These are phyloP conservation scores for Spodoptera picta DNA, from an alignment of 2,888 invertebrate species.

Conservation along the genomic window DNA sequence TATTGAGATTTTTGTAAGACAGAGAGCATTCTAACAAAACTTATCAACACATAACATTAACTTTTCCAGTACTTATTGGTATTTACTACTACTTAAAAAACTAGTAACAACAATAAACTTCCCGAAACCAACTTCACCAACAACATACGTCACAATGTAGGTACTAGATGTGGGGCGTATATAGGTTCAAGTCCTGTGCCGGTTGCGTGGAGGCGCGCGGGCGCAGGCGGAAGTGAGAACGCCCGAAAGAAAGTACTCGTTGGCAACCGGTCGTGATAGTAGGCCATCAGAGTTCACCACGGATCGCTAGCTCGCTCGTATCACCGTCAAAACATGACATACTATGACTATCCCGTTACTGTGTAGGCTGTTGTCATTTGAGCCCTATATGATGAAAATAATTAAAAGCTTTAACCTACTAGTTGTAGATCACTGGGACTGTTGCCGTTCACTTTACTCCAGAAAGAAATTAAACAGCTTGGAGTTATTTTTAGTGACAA, in stretches of 20 bases:
- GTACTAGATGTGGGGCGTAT: constrained; percentile 53
- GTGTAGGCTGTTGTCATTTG: constrained; percentile 8
- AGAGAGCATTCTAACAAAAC: no score
- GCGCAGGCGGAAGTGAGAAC: constrained; percentile 85
- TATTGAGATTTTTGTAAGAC: no score
- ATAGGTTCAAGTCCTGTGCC: constrained; percentile 76
- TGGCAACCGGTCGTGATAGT: constrained; percentile 84
- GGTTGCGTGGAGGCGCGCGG: constrained; percentile 84
- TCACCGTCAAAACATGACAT: constrained; percentile 59
- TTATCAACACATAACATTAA: no score
- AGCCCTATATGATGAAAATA: neutral
- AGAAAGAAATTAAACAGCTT: no score
- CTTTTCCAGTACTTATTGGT: no score
- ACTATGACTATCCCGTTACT: constrained; percentile 54
- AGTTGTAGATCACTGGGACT: no score
- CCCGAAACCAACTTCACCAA: neutral
- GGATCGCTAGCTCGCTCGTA: constrained; percentile 50
- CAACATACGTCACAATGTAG: constrained; percentile 2
- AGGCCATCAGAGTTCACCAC: constrained; percentile 73
- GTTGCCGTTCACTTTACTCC: no score
- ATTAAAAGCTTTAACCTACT: no score
- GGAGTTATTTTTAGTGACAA: no score
- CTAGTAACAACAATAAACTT: neutral
- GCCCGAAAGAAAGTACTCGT: constrained; percentile 84
- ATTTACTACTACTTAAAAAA: no score